phyloP scores from a whole-genome alignment of 2,113 vertebrate species.

The Lynx canadensis region DNA sequence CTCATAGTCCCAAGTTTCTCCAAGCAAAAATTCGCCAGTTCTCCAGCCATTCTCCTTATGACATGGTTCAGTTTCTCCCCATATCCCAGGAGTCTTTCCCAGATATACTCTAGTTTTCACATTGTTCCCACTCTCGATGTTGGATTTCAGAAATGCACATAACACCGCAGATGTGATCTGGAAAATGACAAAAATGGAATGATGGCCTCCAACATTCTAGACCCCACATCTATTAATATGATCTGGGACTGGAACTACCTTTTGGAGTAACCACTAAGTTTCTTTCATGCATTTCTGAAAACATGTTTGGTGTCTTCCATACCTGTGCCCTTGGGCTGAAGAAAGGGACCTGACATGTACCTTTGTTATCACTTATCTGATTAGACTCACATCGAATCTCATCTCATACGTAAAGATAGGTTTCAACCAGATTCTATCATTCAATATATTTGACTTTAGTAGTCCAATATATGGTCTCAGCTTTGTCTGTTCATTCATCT shows the following conservation, averaged over 20 bases:
- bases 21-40: not conserved
- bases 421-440: not conserved
- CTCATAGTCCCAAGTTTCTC: not conserved
- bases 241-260: not conserved
- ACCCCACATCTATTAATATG: not conserved
- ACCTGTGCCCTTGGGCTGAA: not conserved
- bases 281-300: not conserved
- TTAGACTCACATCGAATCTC: not conserved
- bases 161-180: not conserved
- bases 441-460: not conserved
- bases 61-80: not conserved
- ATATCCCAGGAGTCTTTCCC: not conserved
- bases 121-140: too few relatives aligned
- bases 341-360: not conserved
- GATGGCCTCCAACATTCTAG: not conserved
- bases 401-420: not conserved
- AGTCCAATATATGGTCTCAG: not conserved
- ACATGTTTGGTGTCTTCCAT: not conserved
- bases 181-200: not conserved
- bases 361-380: not conserved
- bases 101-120: not conserved
- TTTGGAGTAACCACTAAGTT: not conserved
- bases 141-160: not conserved
- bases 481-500: not conserved
- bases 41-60: not conserved